Evolutionary conservation across 2,797 vertebrate species (phyloP).

Genomic region (Dendrocincla fuliginosa): DNA sequence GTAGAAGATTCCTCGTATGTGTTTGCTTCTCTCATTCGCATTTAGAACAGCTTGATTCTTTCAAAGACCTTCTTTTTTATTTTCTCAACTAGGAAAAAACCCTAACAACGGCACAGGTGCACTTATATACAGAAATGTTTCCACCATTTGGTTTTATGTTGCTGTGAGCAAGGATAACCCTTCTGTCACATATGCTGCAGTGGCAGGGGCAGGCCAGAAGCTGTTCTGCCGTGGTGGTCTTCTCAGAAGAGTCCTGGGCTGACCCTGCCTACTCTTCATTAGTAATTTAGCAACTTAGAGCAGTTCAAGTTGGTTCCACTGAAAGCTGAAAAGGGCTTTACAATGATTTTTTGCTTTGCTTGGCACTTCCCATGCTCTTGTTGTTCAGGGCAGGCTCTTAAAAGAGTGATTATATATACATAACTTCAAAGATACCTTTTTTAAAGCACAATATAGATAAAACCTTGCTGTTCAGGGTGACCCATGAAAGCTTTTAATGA

Average conservation of each 20-base stretch:
- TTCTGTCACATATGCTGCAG: fast-evolving
- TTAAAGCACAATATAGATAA: neutral
- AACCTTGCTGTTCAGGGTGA: neutral
- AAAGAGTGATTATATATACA: neutral
- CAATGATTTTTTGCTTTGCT: neutral
- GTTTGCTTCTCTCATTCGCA: fast-evolving
- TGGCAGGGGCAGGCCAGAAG: neutral
- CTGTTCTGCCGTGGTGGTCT: neutral
- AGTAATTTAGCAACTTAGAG: neutral
- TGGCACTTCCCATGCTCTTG: neutral
- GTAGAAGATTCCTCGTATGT: fast-evolving
- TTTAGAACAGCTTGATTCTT: neutral
- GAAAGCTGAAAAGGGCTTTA: neutral
- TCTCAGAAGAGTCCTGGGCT: neutral
- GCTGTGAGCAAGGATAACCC: neutral
- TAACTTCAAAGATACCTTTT: neutral
- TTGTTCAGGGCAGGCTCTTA: neutral
- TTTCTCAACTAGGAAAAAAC: neutral
- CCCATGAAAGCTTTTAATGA: neutral
- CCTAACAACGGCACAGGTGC: fast-evolving
- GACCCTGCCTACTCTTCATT: neutral
- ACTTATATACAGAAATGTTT: neutral
- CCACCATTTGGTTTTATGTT: neutral
- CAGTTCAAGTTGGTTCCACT: neutral
- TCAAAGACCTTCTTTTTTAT: neutral